Percentiles rank a stretch among this genome's conserved stretches.
These are phyloP conservation scores for Ophiothrix spiculata DNA, from an alignment of 35 echinoderm and acorn worm genomes.

Conservation along the genomic window DNA sequence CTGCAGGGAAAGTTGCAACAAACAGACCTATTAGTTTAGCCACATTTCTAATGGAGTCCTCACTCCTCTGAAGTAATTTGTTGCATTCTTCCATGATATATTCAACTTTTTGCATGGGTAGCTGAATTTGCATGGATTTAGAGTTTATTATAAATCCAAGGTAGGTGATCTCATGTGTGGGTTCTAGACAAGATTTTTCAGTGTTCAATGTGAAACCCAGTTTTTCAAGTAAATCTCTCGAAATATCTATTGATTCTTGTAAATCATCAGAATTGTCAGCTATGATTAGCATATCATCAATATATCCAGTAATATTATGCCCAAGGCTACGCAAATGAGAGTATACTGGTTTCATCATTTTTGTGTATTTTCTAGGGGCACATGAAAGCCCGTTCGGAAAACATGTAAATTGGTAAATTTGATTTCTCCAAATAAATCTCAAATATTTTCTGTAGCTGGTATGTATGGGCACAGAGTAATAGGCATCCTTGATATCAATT, in stretches of 20 bases:
- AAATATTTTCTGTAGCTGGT: conserved; percentile 45
- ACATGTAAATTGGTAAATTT: conserved; percentile 43
- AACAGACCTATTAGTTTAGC: background rate
- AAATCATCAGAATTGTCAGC: conserved; percentile 25
- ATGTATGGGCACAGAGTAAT: conserved; percentile 42
- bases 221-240: conserved; percentile 22
- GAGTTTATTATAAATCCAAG: conserved; percentile 50
- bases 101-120: conserved; percentile 2
- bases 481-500: conserved; percentile 48
- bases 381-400: conserved; percentile 36
- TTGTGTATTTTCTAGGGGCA: conserved; percentile 37
- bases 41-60: background rate
- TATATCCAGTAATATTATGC: conserved; percentile 27
- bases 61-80: background rate
- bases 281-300: background rate
- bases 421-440: conserved; percentile 44
- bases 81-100: conserved; percentile 29
- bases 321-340: conserved; percentile 7
- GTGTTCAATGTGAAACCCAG: conserved; percentile 38
- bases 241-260: background rate
- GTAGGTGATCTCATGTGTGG: conserved; percentile 11
- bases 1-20: background rate
- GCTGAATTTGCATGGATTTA: conserved; percentile 1
- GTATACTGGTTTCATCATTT: conserved; percentile 45
- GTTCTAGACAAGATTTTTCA: conserved; percentile 42